Evolutionary conservation across 53 echinoderm and acorn worm genomes (phyloP), one percentile per base, ranked within the genome.

Genomic region (Crossaster papposus): DNA sequence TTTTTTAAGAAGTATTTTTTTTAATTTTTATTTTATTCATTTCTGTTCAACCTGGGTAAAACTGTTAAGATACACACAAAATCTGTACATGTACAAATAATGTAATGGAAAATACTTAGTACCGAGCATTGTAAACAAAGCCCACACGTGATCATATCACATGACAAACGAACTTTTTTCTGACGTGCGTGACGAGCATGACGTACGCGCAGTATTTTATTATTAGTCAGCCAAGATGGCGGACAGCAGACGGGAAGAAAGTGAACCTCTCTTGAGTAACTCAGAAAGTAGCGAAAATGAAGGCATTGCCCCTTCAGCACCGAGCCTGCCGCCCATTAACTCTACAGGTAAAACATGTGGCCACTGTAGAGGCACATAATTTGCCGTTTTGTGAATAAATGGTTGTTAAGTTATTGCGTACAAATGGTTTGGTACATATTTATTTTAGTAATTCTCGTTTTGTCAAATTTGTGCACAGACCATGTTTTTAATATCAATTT

Each of bases 201-300:
- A 28, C 70, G 70, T n/a, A 51, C 30, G 36, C 23, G 54, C 23
- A 26, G 14, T 20, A 51, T 82, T 24, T 36, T 36, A 10, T 0
- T 81, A 14, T 70, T 33, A 62, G 74, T 79, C 77, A 83, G 36
- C 79, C 65, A 94, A 92, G 80, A 95, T 95, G 95, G 95, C 95
- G 93, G 92, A 93, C 81, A 54, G 31, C 12, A 81, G 92, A 11
- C 80, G 88, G 50, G 95, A 85, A 20, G 95, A 95, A 86, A 95
- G 88, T 65, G 95, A 93, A 89, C 95, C 95, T 22, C 82, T 95
- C 13, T 81, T 95, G 30, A 91, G 90, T 65, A 95, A 88, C 83
- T 88, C 84, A 30, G 90, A 93, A 53, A 72, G 75, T 72, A 90
- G 83, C 63, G 85, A 93, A 83, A 82, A 79, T 77, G 89, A 82